Conservation (phyloP, 2,113 vertebrate genomes). For the Catharus fuscescens region DNA sequence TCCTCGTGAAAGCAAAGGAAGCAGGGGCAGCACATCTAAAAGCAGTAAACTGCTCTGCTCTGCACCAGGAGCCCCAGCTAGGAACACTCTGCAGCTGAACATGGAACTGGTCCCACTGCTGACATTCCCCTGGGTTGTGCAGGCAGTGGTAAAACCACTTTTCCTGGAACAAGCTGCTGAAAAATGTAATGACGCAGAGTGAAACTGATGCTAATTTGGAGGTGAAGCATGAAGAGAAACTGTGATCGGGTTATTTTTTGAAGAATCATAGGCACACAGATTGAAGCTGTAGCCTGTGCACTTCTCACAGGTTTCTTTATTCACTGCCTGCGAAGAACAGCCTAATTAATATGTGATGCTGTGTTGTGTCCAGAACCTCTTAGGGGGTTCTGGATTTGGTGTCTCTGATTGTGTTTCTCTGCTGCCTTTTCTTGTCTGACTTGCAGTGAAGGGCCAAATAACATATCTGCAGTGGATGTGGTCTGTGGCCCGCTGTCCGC, state of each 20-base stretch:
- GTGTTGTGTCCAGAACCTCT: neutral
- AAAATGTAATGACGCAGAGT: neutral
- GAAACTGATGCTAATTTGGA: constrained; percentile 20
- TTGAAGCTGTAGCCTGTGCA: neutral
- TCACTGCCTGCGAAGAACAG: neutral
- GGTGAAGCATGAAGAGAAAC: constrained; percentile 23
- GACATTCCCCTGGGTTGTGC: neutral
- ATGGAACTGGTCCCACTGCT: neutral
- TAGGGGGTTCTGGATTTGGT: neutral
- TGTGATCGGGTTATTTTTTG: neutral
- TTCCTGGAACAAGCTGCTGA: neutral
- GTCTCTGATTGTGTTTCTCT: neutral
- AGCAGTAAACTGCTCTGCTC: neutral
- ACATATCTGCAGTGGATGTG: neutral
- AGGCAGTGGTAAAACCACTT: neutral
- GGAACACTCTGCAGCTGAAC: fast-evolving
- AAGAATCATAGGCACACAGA: neutral
- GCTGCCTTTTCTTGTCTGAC: neutral
- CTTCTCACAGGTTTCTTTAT: neutral
- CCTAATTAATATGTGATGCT: neutral
- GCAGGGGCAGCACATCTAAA: neutral
- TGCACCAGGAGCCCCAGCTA: neutral
- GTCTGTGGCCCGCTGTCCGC: neutral
- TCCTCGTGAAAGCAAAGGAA: neutral
- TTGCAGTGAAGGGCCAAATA: neutral